phyloP scores from a whole-genome alignment of 2,113 vertebrate genomes.

The Caretta caretta region DNA sequence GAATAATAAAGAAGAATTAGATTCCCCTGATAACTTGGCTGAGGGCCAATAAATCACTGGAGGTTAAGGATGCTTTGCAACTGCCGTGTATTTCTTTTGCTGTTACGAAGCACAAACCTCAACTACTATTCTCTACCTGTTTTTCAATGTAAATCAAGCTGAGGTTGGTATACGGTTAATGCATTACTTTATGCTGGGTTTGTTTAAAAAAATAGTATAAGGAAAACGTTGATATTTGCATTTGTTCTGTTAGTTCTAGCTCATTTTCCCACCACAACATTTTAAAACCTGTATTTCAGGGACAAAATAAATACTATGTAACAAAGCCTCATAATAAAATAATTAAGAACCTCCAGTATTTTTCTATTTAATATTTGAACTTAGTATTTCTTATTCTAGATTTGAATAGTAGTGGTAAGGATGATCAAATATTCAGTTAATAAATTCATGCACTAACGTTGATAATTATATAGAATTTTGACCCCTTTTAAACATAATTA shows the following conservation, averaged over 20 bases:
- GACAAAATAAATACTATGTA: slow-evolving; percentile 23
- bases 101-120: slow-evolving; percentile 73
- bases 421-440: not conserved
- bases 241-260: slow-evolving; percentile 49
- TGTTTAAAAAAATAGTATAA: slow-evolving; percentile 51
- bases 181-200: slow-evolving; percentile 49
- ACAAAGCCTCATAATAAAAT: not conserved
- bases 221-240: slow-evolving; percentile 19
- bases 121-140: slow-evolving; percentile 67
- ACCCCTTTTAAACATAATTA: slow-evolving; percentile 4
- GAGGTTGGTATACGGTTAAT: slow-evolving; percentile 70
- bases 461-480: not conserved
- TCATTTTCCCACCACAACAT: slow-evolving; percentile 22
- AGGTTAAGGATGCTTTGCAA: slow-evolving; percentile 90
- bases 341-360: not conserved
- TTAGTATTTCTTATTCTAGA: not conserved
- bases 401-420: not conserved
- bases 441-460: not conserved
- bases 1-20: slow-evolving; percentile 90
- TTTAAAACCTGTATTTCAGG: slow-evolving; percentile 16
- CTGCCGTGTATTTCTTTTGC: slow-evolving; percentile 79
- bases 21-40: slow-evolving; percentile 86
- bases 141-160: slow-evolving; percentile 78
- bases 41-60: slow-evolving; percentile 88
- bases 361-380: not conserved